Evolutionary conservation across 2,888 invertebrate genomes (phyloP).

Genomic region (Dione vanillae): DNA sequence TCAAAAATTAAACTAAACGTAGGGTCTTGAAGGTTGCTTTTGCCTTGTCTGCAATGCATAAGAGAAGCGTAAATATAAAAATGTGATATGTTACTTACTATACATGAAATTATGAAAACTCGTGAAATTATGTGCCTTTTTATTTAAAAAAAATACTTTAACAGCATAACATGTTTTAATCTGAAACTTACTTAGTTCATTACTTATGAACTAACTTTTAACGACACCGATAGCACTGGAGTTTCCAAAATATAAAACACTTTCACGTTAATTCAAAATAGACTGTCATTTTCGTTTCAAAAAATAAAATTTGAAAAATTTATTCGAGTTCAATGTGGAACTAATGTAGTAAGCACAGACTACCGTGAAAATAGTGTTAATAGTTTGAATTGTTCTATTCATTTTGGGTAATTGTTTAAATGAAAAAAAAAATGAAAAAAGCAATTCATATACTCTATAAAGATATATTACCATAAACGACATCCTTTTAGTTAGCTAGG

Average conservation of each 20-base stretch:
- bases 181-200: neutral
- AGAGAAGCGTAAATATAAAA: no score
- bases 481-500: conserved; percentile 11
- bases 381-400: no score
- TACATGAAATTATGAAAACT: no score
- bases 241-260: neutral
- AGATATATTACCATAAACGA: conserved; percentile 23
- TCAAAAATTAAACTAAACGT: no score
- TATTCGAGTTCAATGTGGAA: neutral
- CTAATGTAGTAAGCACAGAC: neutral
- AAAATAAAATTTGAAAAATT: neutral
- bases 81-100: no score
- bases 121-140: no score
- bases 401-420: no score
- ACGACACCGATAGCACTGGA: neutral
- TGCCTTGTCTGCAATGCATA: no score
- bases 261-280: neutral
- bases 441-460: neutral
- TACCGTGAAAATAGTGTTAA: no score
- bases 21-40: no score
- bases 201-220: neutral
- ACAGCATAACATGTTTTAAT: neutral
- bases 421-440: no score
- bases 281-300: neutral
- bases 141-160: neutral